Evolutionary conservation across 2,797 vertebrate species (phyloP).

Genomic region (Clarias platycephalus): DNA sequence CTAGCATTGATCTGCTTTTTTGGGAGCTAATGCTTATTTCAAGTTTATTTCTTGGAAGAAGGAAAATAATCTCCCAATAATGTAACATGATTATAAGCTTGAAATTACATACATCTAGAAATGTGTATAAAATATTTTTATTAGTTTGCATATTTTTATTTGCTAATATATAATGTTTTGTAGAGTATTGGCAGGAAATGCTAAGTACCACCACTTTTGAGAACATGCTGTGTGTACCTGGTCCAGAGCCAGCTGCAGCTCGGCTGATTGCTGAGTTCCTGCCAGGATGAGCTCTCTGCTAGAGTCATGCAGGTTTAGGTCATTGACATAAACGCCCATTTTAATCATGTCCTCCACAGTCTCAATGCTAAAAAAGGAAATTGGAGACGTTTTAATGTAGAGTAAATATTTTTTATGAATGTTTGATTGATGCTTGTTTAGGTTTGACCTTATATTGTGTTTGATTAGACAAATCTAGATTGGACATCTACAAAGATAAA

Average conservation of each 20-base stretch:
- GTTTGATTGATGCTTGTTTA: constrained; percentile 4
- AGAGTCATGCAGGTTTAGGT: constrained; percentile 78
- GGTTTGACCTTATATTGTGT: not conserved
- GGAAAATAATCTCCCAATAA: not conserved
- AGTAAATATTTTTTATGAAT: not conserved
- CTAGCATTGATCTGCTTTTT: not conserved
- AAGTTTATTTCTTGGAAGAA: not conserved
- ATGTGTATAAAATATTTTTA: not conserved
- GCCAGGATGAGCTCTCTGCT: constrained; percentile 77
- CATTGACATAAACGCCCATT: constrained; percentile 77
- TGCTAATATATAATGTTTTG: not conserved
- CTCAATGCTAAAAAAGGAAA: constrained; percentile 65
- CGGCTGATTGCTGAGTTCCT: constrained; percentile 76
- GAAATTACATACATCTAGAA: not conserved
- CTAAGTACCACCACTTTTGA: constrained; percentile 27
- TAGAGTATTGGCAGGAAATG: not conserved
- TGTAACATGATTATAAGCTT: not conserved
- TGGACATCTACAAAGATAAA: constrained; percentile 1
- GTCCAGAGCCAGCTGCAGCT: constrained; percentile 76
- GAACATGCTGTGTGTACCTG: constrained; percentile 63
- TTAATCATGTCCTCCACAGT: constrained; percentile 80
- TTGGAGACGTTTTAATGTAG: constrained; percentile 13
- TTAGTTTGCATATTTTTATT: not conserved
- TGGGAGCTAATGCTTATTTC: not conserved
- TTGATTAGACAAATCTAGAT: not conserved